These are phyloP conservation scores for Calephelis virginiensis DNA, from an alignment of 1,140 invertebrate species.

Conservation along the genomic window DNA sequence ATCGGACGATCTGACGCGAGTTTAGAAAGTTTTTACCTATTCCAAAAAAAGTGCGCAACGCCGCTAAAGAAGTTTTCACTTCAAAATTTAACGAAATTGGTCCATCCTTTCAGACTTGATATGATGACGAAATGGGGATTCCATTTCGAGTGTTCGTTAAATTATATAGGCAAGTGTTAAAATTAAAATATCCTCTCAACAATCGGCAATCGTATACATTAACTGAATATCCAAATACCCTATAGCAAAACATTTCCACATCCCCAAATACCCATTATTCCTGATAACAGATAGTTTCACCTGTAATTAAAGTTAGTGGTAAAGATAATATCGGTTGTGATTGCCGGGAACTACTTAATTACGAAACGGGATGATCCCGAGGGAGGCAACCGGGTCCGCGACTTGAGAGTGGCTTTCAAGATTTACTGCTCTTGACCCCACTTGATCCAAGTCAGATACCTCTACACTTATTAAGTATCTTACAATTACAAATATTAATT, in stretches of 20 bases:
- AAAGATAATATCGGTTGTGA: constrained; percentile 57
- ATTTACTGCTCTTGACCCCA: constrained; percentile 62
- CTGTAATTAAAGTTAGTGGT: constrained; percentile 62
- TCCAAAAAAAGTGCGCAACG: no score
- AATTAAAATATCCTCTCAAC: no score
- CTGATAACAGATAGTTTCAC: constrained; percentile 50
- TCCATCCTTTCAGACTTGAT: no score
- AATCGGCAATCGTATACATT: no score
- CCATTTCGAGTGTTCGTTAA: no score
- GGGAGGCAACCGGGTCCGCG: constrained; percentile 45
- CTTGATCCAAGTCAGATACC: constrained; percentile 48
- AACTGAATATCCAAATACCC: background rate
- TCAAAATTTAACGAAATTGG: no score
- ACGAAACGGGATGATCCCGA: constrained; percentile 42
- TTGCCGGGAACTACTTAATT: constrained; percentile 65
- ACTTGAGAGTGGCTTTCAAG: constrained; percentile 43
- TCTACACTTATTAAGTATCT: constrained; percentile 36
- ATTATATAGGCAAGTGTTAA: no score
- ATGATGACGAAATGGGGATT: no score
- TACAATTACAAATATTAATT: constrained; percentile 42
- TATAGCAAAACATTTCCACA: background rate
- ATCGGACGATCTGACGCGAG: no score
- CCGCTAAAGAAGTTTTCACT: no score
- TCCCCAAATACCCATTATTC: constrained; percentile 45
- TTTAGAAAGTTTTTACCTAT: no score